Percentiles rank a stretch among this genome's conserved stretches.
Evolutionary conservation across 1,140 invertebrate genomes (phyloP).

Genomic region (Euura saliciscinereae): DNA sequence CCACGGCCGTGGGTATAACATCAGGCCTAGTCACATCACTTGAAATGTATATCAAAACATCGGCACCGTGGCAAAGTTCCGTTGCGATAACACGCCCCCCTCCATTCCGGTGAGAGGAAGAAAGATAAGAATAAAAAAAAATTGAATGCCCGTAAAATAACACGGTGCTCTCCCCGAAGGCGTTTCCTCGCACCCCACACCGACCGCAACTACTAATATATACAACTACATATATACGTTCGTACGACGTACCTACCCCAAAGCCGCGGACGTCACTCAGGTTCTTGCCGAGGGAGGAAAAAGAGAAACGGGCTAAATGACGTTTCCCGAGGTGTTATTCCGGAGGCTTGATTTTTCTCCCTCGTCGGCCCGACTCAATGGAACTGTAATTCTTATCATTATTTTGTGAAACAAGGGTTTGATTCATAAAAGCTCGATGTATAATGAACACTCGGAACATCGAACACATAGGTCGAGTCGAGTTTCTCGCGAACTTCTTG

Average conservation of each 20-base stretch:
- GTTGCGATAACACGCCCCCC: conserved; percentile 3
- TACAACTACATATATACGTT: too few species aligned
- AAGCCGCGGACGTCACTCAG: neutral
- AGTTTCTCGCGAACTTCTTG: too few species aligned
- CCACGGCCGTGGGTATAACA: neutral
- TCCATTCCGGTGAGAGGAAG: neutral
- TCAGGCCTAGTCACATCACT: neutral
- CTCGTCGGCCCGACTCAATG: too few species aligned
- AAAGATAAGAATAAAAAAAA: conserved; percentile 6
- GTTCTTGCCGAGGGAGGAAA: neutral
- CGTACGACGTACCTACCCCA: neutral
- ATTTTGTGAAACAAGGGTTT: too few species aligned
- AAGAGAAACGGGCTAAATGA: neutral
- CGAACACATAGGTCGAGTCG: too few species aligned
- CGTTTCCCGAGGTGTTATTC: neutral
- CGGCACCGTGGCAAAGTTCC: neutral
- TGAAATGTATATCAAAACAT: neutral
- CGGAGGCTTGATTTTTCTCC: neutral
- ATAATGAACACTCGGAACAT: too few species aligned
- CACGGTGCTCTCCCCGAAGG: neutral
- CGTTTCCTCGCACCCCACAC: neutral
- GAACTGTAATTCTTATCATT: too few species aligned
- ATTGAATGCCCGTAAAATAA: conserved; percentile 4
- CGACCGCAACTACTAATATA: neutral
- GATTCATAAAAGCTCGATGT: too few species aligned